Percentiles rank a stretch among this genome's conserved stretches.
Evolutionary conservation across 1,140 invertebrate species (phyloP).

Genomic region (Eriosoma lanigerum): DNA sequence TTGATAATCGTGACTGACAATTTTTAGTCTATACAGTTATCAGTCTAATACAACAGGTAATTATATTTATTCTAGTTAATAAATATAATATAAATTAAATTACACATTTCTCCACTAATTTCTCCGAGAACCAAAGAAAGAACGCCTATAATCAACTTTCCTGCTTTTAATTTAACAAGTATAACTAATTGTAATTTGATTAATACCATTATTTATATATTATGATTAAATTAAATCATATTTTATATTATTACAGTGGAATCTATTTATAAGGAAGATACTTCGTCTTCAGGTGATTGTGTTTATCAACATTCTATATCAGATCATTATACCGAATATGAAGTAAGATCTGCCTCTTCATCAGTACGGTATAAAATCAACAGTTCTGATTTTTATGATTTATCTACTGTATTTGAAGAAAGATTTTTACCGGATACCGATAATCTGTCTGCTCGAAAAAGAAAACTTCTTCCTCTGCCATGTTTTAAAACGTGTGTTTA

Average conservation of each 20-base stretch:
- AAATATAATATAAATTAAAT: too few species aligned
- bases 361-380: background rate
- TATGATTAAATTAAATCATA: background rate
- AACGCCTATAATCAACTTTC: too few species aligned
- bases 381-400: background rate
- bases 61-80: background rate
- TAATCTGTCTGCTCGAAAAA: background rate
- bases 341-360: background rate
- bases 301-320: background rate
- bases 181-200: too few species aligned
- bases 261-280: background rate
- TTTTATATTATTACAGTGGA: background rate
- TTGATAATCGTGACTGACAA: too few species aligned
- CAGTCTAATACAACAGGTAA: constrained; percentile 57
- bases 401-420: background rate
- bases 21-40: constrained; percentile 52
- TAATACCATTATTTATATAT: too few species aligned
- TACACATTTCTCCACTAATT: too few species aligned
- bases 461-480: background rate
- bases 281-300: background rate
- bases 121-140: too few species aligned
- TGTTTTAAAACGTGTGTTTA: background rate
- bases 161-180: too few species aligned
- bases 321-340: background rate
- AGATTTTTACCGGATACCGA: background rate